These are phyloP conservation scores for Pluvianellus socialis DNA, from an alignment of 2,113 vertebrate genomes.

Conservation along the genomic window DNA sequence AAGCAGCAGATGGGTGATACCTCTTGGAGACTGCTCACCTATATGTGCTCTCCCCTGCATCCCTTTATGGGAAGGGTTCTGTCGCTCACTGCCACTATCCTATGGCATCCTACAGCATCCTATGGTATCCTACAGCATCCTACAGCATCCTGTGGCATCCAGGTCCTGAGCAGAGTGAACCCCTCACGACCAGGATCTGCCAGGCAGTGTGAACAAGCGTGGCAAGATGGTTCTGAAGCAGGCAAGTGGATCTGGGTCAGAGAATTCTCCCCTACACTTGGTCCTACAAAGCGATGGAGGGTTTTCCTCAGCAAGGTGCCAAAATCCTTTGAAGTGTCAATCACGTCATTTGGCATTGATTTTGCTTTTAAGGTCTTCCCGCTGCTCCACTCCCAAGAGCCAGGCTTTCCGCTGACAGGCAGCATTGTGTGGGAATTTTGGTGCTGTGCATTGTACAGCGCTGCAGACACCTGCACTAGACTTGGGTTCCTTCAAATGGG, in stretches of 20 bases:
- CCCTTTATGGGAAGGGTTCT: not conserved
- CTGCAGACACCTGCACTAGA: not conserved
- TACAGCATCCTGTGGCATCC: not conserved
- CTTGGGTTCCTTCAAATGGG: not conserved
- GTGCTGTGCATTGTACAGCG: not conserved
- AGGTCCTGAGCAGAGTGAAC: not conserved
- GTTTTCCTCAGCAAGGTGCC: not conserved
- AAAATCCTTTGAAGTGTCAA: slow-evolving; percentile 22
- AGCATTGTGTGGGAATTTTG: not conserved
- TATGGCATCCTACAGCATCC: not conserved
- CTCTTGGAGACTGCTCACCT: not conserved
- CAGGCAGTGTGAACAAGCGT: not conserved
- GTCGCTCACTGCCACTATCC: not conserved
- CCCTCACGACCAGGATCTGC: not conserved
- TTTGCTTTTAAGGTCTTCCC: not conserved
- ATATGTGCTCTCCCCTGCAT: accelerated
- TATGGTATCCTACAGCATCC: not conserved
- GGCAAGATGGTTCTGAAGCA: not conserved
- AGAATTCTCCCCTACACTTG: not conserved
- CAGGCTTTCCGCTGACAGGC: not conserved
- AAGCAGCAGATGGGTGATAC: not conserved
- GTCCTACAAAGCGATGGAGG: not conserved
- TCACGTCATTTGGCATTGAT: not conserved
- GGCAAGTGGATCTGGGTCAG: not conserved
- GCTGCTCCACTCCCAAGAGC: not conserved